These are phyloP conservation scores for Leptopterna dolabrata DNA, from an alignment of 2,888 invertebrate genomes.

Conservation along the genomic window DNA sequence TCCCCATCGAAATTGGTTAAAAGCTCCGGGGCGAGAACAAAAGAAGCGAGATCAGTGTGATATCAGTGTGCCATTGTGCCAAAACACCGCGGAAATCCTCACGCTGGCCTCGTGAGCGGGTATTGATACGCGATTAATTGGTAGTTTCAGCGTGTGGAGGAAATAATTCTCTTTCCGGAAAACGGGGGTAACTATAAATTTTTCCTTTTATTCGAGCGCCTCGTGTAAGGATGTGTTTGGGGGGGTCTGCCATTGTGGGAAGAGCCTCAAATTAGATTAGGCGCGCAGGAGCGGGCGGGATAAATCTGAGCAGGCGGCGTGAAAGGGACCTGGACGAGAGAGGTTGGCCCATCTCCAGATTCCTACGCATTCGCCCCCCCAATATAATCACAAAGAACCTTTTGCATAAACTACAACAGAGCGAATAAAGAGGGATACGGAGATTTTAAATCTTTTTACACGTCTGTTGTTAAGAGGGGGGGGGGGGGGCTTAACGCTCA, in stretches of 20 bases:
- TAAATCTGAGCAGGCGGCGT: conserved; percentile 18
- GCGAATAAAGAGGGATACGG: not conserved
- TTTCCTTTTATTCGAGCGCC: not conserved
- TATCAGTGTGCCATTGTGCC: not conserved
- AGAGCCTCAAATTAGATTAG: conserved; percentile 15
- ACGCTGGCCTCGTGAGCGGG: not conserved
- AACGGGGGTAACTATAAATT: conserved; percentile 25
- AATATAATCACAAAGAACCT: too few species aligned
- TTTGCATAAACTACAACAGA: conserved; percentile 12
- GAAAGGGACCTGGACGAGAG: not conserved
- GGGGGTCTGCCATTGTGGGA: conserved; percentile 7
- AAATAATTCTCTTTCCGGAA: not conserved
- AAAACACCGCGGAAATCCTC: not conserved
- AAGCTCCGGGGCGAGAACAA: not conserved
- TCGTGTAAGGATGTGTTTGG: not conserved
- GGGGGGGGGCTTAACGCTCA: not conserved
- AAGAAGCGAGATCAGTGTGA: not conserved
- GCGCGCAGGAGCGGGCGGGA: not conserved
- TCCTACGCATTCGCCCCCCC: too few species aligned
- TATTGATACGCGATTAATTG: conserved; percentile 6
- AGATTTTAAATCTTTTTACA: conserved; percentile 14
- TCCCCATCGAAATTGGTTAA: not conserved
- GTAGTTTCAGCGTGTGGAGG: not conserved
- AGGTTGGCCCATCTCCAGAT: conserved; percentile 38
- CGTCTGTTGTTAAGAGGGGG: not conserved